A percentile compares a stretch with the other conserved stretches of the same genome.
These are phyloP conservation scores for Stenchaetothrips biformis DNA, from an alignment of 2,888 invertebrate genomes.

Conservation along the genomic window DNA sequence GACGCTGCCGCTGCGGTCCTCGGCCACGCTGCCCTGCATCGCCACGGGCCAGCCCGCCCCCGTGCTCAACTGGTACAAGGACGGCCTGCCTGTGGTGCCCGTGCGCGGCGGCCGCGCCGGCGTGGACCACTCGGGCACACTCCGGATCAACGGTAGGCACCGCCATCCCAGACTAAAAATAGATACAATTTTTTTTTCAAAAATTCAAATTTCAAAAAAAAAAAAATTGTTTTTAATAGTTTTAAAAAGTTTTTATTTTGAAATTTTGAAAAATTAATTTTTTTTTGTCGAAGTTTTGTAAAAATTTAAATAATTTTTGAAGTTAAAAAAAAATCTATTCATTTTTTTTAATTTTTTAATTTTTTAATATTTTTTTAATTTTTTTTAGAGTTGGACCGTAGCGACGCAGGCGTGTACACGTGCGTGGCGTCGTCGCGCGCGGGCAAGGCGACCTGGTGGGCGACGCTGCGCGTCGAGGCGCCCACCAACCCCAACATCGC, in stretches of 20 bases:
- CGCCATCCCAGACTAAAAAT: too few relatives aligned
- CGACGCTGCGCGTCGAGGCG: slow-evolving; percentile 67
- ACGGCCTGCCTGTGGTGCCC: slow-evolving; percentile 65
- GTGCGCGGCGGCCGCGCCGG: slow-evolving; percentile 58
- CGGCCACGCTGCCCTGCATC: slow-evolving; percentile 79
- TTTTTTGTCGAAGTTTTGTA: too few relatives aligned
- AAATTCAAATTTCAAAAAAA: slow-evolving; percentile 1
- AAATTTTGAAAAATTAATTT: too few relatives aligned
- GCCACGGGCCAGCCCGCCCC: slow-evolving; percentile 56
- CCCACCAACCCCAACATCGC: slow-evolving; percentile 76
- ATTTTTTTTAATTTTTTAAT: too few relatives aligned
- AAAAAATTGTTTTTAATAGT: background rate
- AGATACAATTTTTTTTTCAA: too few relatives aligned
- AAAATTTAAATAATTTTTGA: too few relatives aligned
- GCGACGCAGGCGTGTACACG: slow-evolving; percentile 67
- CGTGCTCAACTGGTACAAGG: slow-evolving; percentile 76
- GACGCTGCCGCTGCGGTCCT: slow-evolving; percentile 80
- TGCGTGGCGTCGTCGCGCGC: slow-evolving; percentile 79
- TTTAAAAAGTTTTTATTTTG: too few relatives aligned
- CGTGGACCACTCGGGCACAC: slow-evolving; percentile 65
- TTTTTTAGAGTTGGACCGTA: slow-evolving; percentile 43
- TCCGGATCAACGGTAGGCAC: slow-evolving; percentile 53
- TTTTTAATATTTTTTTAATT: too few relatives aligned
- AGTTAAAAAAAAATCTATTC: too few relatives aligned
- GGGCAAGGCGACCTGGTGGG: slow-evolving; percentile 86